Conservation (phyloP, 2,797 vertebrate genomes). For the Acestrorhynchus altus region DNA sequence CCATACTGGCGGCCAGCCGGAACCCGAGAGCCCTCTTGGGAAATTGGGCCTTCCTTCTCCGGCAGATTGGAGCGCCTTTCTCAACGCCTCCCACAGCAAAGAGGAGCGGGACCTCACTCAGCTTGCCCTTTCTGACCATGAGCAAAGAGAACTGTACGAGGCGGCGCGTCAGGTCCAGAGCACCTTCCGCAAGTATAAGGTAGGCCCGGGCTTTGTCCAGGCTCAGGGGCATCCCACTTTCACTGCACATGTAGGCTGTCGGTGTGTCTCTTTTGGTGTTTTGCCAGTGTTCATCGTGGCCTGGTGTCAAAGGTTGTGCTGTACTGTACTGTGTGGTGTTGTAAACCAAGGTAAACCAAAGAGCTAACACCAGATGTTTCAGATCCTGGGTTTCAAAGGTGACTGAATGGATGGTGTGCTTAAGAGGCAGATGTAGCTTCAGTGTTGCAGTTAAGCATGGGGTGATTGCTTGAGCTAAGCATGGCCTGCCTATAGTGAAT, state of each 20-base stretch:
- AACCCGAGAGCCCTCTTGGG: constrained; percentile 85
- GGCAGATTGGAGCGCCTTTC: constrained; percentile 93
- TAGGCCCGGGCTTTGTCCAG: constrained; percentile 60
- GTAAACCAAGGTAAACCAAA: constrained; percentile 47
- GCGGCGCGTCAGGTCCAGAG: constrained; percentile 94
- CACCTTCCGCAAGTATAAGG: constrained; percentile 97
- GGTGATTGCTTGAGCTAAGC: constrained; percentile 61
- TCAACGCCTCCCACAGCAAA: constrained; percentile 92
- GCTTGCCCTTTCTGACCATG: constrained; percentile 93
- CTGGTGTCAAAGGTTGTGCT: constrained; percentile 52
- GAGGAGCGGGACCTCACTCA: constrained; percentile 91
- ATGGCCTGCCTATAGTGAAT: constrained; percentile 63
- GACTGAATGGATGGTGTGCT: constrained; percentile 43
- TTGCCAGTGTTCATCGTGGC: constrained; percentile 58
- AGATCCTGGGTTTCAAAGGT: constrained; percentile 46
- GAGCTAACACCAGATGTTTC: constrained; percentile 28
- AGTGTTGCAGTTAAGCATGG: constrained; percentile 59
- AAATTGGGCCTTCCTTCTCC: constrained; percentile 86
- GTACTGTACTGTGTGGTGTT: constrained; percentile 49
- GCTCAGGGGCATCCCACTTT: constrained; percentile 38
- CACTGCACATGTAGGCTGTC: constrained; percentile 53
- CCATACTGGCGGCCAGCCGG: constrained; percentile 83
- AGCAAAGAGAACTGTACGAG: constrained; percentile 95
- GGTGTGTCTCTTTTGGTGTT: constrained; percentile 44
- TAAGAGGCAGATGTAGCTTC: constrained; percentile 47